Conservation (phyloP, 2,888 invertebrate genomes). For the Eudasyphora cyanicolor region DNA sequence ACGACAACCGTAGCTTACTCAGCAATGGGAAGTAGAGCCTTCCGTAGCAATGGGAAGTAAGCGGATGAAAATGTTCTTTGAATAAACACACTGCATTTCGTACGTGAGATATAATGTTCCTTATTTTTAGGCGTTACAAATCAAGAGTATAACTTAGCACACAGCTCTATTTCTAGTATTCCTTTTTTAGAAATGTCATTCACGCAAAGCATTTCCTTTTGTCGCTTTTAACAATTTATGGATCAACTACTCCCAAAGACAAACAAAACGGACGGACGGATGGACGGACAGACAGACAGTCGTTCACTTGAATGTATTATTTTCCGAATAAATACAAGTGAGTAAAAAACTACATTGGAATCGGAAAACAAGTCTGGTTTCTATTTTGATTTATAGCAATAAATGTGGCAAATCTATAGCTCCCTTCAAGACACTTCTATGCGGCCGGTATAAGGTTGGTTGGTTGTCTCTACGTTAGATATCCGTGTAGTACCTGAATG, state of each 20-base stretch:
- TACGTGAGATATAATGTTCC: too few relatives aligned
- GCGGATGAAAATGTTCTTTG: too few relatives aligned
- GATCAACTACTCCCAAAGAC: conserved; percentile 51
- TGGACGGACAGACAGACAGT: conserved; percentile 35
- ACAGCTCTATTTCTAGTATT: too few relatives aligned
- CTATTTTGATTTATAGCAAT: conserved; percentile 55
- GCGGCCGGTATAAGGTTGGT: not conserved
- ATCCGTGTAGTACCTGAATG: not conserved
- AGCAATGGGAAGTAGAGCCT: too few relatives aligned
- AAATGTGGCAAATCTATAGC: conserved; percentile 34
- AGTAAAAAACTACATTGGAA: conserved; percentile 16
- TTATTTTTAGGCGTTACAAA: not conserved
- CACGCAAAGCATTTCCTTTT: conserved; percentile 49
- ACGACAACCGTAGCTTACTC: too few relatives aligned
- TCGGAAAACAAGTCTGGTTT: conserved; percentile 34
- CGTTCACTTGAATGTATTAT: conserved; percentile 6
- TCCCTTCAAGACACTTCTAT: conserved; percentile 6
- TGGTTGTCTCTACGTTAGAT: not conserved
- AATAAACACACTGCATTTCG: too few relatives aligned
- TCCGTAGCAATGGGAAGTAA: too few relatives aligned
- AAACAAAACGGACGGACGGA: too few relatives aligned
- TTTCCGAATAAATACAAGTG: conserved; percentile 38
- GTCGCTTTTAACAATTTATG: conserved; percentile 57
- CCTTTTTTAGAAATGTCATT: not conserved
- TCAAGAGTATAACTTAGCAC: too few relatives aligned